Conservation (phyloP, 2,113 vertebrate genomes). For the Motacilla alba region DNA sequence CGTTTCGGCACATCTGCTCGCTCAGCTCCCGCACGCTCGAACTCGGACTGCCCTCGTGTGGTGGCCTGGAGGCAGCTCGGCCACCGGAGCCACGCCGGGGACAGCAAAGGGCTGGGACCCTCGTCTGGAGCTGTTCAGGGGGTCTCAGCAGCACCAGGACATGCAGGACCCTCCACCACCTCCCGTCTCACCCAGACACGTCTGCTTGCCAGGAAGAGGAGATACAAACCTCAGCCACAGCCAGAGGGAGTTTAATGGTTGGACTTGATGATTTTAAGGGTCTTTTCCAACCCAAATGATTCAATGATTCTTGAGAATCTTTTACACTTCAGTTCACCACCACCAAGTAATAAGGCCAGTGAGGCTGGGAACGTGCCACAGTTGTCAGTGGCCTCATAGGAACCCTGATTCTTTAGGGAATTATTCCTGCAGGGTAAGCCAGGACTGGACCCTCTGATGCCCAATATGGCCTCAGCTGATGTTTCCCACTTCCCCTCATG, state of each 20-base stretch:
- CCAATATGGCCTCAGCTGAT: rapidly evolving
- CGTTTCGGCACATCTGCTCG: rapidly evolving
- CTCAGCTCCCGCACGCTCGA: background rate
- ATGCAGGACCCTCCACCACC: rapidly evolving
- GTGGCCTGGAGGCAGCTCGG: background rate
- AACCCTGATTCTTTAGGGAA: background rate
- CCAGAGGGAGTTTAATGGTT: background rate
- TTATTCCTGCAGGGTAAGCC: background rate
- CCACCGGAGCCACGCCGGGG: rapidly evolving
- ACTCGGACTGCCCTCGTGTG: slow-evolving; percentile 33
- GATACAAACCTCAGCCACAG: background rate
- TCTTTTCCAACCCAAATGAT: background rate
- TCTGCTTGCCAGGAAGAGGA: too few species aligned
- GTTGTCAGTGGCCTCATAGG: rapidly evolving
- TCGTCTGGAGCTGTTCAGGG: rapidly evolving
- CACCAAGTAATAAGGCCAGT: background rate
- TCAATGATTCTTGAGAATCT: background rate
- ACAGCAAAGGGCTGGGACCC: rapidly evolving
- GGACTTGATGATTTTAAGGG: background rate
- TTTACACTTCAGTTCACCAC: background rate
- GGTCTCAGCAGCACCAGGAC: rapidly evolving
- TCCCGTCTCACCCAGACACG: rapidly evolving
- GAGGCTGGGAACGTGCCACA: background rate
- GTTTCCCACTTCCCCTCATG: background rate
- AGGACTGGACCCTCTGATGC: background rate